A percentile compares a stretch with the other conserved stretches of the same genome.
These are phyloP conservation scores for Plectropomus leopardus DNA, from an alignment of 2,113 vertebrate genomes.

Conservation along the genomic window DNA sequence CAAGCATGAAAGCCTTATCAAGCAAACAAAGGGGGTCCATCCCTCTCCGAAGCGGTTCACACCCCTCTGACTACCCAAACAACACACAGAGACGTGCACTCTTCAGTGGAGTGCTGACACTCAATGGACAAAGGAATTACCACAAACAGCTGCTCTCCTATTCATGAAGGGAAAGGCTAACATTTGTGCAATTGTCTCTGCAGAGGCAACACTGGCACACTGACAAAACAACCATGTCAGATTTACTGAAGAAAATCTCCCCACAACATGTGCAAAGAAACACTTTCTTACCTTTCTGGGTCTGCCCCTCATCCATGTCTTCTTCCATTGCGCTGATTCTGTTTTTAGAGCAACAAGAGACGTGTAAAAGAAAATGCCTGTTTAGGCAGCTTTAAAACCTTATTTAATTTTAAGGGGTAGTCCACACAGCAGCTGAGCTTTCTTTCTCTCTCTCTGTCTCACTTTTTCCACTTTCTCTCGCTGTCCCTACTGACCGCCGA, in stretches of 20 bases:
- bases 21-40: conserved; percentile 87
- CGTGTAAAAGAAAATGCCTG: conserved; percentile 8
- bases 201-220: conserved; percentile 38
- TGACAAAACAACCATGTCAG: conserved; percentile 38
- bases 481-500: conserved; percentile 85
- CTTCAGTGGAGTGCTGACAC: conserved; percentile 60
- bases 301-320: conserved; percentile 99
- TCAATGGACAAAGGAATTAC: conserved; percentile 77
- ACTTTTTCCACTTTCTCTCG: conserved; percentile 82
- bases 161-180: conserved; percentile 47
- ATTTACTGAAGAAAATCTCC: conserved; percentile 23
- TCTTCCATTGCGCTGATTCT: conserved; percentile 94
- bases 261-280: conserved; percentile 21
- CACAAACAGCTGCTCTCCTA: conserved; percentile 71
- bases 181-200: conserved; percentile 46
- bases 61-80: conserved; percentile 70
- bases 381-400: conserved; percentile 37
- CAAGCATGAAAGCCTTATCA: conserved; percentile 85
- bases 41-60: conserved; percentile 64
- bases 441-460: conserved; percentile 76
- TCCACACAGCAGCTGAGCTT: conserved; percentile 82
- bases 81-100: conserved; percentile 55
- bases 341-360: conserved; percentile 74
- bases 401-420: conserved; percentile 52
- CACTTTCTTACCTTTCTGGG: conserved; percentile 93